Conservation (phyloP, 1,140 invertebrate species). For the Pseudoatta argentina region DNA sequence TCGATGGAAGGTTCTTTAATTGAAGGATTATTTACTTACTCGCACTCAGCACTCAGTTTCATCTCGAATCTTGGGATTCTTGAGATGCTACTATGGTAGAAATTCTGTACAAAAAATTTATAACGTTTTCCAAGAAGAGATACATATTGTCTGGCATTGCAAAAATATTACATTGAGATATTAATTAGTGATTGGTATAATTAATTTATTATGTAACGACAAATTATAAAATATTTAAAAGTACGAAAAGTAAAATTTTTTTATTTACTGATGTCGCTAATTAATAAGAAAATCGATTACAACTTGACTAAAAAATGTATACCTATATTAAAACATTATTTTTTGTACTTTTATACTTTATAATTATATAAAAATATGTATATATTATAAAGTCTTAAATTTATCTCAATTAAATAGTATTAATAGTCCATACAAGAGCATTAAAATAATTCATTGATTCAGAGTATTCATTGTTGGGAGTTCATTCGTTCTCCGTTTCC, state of each 20-base stretch:
- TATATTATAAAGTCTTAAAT: not conserved
- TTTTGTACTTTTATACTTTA: not conserved
- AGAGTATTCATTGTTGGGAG: not conserved
- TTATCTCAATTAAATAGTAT: not conserved
- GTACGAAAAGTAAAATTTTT: not conserved
- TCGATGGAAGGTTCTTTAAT: conserved; percentile 32
- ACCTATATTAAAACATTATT: not conserved
- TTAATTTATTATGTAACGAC: not conserved
- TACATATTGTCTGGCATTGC: not conserved
- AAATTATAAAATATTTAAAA: not conserved
- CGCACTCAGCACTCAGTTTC: not conserved
- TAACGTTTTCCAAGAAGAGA: not conserved
- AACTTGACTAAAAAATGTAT: not conserved
- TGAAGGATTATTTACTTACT: conserved; percentile 45
- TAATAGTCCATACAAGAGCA: not conserved
- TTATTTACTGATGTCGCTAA: not conserved
- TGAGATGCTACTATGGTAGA: not conserved
- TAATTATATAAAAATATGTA: not conserved
- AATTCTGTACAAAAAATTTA: not conserved
- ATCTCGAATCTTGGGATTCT: not conserved
- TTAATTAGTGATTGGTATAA: not conserved
- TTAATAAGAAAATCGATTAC: not conserved
- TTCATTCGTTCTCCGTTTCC: not conserved
- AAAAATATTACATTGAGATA: not conserved
- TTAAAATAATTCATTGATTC: conserved; percentile 18